These are phyloP conservation scores for Drosophila tani DNA, from an alignment of 1,140 invertebrate genomes.

Conservation along the genomic window DNA sequence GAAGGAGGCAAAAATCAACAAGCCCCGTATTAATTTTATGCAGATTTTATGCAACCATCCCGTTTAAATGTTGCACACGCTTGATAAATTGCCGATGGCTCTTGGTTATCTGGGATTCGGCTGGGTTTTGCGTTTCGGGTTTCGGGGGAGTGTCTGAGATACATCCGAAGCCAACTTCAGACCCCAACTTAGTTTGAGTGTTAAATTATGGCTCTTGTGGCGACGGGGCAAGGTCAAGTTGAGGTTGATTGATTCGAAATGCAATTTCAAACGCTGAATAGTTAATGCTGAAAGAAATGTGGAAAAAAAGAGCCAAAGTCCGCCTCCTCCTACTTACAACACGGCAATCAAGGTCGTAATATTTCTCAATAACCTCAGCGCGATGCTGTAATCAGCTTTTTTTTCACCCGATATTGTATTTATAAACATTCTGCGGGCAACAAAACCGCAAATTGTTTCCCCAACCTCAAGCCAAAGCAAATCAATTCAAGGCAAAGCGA, in stretches of 20 bases:
- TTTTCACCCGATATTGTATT: constrained; percentile 32
- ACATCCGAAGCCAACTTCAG: constrained; percentile 37
- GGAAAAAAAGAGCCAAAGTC: constrained; percentile 7
- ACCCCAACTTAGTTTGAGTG: constrained; percentile 37
- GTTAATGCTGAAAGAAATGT: constrained; percentile 30
- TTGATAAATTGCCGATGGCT: constrained; percentile 68
- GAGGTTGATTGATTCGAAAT: constrained; percentile 77
- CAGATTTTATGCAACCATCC: constrained; percentile 73
- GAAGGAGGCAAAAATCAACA: constrained; percentile 54
- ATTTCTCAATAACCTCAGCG: constrained; percentile 36
- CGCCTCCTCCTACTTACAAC: constrained; percentile 38
- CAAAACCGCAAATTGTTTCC: constrained; percentile 74
- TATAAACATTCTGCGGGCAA: constrained; percentile 34
- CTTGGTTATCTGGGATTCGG: constrained; percentile 50
- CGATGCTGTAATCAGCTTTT: constrained; percentile 63
- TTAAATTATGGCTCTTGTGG: constrained; percentile 61
- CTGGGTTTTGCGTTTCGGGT: constrained; percentile 5
- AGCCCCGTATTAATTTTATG: constrained; percentile 70
- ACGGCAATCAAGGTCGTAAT: constrained; percentile 44
- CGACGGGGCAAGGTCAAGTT: constrained; percentile 70
- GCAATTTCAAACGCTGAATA: constrained; percentile 49
- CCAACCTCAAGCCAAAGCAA: constrained; percentile 44
- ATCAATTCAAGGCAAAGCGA: constrained; percentile 50
- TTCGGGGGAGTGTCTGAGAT: constrained; percentile 51
- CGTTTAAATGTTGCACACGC: constrained; percentile 70